These are phyloP conservation scores for Ctenodactylus gundi DNA, from an alignment of 2,113 vertebrate species.

Conservation along the genomic window DNA sequence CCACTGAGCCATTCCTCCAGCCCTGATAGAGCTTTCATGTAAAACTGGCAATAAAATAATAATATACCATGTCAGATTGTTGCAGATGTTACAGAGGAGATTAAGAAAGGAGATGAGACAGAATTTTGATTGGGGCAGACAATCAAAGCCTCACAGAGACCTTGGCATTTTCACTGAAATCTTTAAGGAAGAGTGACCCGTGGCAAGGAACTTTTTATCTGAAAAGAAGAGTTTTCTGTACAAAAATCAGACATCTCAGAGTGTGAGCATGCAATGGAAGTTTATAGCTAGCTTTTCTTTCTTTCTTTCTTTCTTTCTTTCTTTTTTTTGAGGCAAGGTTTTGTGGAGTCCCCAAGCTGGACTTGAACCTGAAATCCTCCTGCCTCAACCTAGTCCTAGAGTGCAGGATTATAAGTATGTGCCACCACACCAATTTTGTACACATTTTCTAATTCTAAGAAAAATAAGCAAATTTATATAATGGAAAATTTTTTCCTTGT, in stretches of 20 bases:
- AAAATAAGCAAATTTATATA: neutral
- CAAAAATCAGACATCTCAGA: neutral
- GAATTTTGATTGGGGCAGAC: neutral
- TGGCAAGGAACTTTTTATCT: neutral
- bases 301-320: no score
- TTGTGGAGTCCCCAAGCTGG: no score
- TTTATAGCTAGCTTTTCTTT: neutral
- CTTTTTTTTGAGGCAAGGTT: no score
- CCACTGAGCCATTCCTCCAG: no score
- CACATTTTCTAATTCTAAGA: no score
- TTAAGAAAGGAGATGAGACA: neutral
- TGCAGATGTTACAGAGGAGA: neutral
- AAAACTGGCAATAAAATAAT: neutral
- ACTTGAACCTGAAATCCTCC: no score
- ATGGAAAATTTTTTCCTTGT: slow-evolving; percentile 24
- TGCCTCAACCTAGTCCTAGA: no score
- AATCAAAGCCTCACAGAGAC: neutral
- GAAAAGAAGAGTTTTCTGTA: neutral
- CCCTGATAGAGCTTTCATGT: neutral
- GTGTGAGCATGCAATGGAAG: neutral
- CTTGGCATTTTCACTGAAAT: neutral
- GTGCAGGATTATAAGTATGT: no score
- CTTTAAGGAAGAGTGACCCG: neutral
- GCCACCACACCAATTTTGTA: no score
- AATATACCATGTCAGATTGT: neutral